These are phyloP conservation scores for Galerucella nymphaeae DNA, from an alignment of 2,888 invertebrate species.

Conservation along the genomic window DNA sequence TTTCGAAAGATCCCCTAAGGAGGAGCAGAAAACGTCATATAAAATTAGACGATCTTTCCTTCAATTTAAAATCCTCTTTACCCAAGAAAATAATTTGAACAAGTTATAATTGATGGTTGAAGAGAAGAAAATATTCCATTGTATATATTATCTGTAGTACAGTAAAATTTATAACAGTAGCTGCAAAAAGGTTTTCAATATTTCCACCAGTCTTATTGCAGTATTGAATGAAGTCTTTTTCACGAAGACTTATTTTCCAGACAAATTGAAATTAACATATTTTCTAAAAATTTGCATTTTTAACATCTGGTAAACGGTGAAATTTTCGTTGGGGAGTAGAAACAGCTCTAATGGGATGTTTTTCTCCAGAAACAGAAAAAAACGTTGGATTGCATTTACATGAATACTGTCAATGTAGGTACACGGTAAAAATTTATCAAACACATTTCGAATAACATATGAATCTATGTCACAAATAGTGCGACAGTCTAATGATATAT, in stretches of 20 bases:
- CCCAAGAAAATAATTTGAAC: no score
- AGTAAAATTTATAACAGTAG: conserved; percentile 16
- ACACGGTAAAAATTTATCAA: conserved; percentile 9
- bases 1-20: no score
- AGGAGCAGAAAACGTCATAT: no score
- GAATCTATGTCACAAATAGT: no score
- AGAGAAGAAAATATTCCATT: no score
- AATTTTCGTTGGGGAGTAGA: conserved; percentile 19
- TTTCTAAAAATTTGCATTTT: conserved; percentile 28
- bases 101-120: no score
- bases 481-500: no score
- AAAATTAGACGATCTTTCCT: no score
- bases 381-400: conserved; percentile 10
- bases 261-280: conserved; percentile 31
- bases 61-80: no score
- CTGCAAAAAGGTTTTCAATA: conserved; percentile 10
- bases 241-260: conserved; percentile 20
- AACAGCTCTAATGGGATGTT: conserved; percentile 14
- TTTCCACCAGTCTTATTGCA: conserved; percentile 18
- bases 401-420: conserved; percentile 1
- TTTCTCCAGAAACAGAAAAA: conserved; percentile 5
- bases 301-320: conserved; percentile 26
- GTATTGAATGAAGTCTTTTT: conserved; percentile 17
- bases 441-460: background rate
- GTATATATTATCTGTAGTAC: background rate